Conservation (phyloP, 2,113 vertebrate species). For the Amblyopsis rosae region DNA sequence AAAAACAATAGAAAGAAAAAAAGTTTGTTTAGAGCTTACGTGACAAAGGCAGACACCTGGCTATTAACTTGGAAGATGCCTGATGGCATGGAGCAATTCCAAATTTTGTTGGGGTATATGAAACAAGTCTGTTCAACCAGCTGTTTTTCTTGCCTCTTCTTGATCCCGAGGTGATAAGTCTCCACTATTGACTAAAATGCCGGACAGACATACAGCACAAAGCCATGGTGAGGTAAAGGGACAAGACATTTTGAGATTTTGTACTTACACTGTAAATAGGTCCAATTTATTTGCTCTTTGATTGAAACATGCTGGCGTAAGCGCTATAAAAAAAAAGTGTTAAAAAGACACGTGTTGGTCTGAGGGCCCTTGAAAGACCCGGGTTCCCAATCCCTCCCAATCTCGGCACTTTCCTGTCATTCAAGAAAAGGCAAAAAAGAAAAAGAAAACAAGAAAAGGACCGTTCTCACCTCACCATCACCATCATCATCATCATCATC, state of each 20-base stretch:
- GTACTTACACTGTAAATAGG: too few relatives aligned
- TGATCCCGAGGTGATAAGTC: rapidly evolving
- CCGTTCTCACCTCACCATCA: not conserved
- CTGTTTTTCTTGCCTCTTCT: rapidly evolving
- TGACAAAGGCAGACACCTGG: slow-evolving; percentile 29
- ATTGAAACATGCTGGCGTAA: too few relatives aligned
- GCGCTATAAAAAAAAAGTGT: too few relatives aligned
- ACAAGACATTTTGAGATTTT: too few relatives aligned
- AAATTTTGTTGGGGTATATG: slow-evolving; percentile 25
- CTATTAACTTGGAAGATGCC: not conserved
- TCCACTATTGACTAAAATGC: rapidly evolving
- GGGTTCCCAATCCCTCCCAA: too few relatives aligned
- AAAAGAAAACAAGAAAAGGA: too few relatives aligned
- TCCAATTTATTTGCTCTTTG: too few relatives aligned
- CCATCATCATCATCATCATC: rapidly evolving
- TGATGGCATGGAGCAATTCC: slow-evolving; percentile 64
- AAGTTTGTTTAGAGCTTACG: slow-evolving; percentile 24
- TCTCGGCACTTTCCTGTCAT: too few relatives aligned
- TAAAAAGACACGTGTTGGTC: too few relatives aligned
- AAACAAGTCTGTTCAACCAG: slow-evolving; percentile 5
- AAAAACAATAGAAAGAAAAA: not conserved
- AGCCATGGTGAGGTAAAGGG: too few relatives aligned
- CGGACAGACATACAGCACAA: not conserved
- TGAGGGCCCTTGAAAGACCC: too few relatives aligned
- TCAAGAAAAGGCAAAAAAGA: too few relatives aligned